Evolutionary conservation across 2,113 vertebrate genomes (phyloP), one percentile per base, ranked within the genome.

Genomic region (Chaetops frenatus): DNA sequence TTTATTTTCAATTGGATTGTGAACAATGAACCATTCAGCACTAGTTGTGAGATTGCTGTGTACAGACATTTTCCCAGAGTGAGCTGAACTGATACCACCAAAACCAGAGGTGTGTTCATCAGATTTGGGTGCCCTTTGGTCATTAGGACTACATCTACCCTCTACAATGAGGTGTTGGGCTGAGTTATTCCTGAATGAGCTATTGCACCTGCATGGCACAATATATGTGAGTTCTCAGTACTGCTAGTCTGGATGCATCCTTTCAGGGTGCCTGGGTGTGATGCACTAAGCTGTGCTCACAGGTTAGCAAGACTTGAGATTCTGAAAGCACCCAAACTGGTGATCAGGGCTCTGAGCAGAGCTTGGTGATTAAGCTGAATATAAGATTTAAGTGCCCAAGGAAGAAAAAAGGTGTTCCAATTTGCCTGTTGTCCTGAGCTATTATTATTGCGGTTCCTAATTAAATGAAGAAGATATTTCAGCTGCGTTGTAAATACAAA

Each of bases 261-360:
- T 4, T 78, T 42, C n/a, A 24, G 11, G 11, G 44, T 53, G 12
- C 13, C 27, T 36, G 44, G 6, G 27, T 51, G 16, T n/a, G 42
- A 42, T 1, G 1, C 6, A 9, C 36, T 13, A 33, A 15, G 8
- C 16, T 81, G 12, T 24, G 8, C 31, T 3, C 23, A 20, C 7
- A 28, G 31, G 4, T 42, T 56, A 35, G 7, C 7, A 50, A 36
- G 21, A 19, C 22, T 70, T 64, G 53, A 64, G 23, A 36, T 56
- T 70, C 44, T 57, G 44, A 71, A 89, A 42, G 10, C 15, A 58
- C 6, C 4, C 3, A 66, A 29, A 48, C 27, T 29, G 36, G 19
- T 25, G 67, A 54, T 21, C 19, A 53, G 36, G 33, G 4, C 14
- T 62, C 35, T 71, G 33, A 42, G 29, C 12, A 50, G 38, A 83